phyloP scores from a whole-genome alignment of 2,113 vertebrate species.

The Dissostichus mawsoni region DNA sequence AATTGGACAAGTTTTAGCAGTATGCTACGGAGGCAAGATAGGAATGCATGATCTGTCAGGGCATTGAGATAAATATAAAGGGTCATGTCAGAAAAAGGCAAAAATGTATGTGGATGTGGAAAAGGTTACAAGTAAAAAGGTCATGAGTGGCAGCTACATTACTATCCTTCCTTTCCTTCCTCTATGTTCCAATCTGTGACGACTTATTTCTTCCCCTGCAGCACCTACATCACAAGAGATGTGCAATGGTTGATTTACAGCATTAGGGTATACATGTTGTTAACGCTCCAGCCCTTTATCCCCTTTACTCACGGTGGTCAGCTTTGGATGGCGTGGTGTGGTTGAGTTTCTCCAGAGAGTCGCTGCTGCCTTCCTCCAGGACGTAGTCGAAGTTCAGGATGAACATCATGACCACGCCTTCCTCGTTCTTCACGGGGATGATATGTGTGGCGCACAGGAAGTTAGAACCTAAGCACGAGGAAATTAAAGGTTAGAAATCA shows the following conservation, averaged over 20 bases:
- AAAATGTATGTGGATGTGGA: conserved; percentile 2
- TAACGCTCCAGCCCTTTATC: neutral
- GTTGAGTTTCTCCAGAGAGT: conserved; percentile 91
- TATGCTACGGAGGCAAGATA: neutral
- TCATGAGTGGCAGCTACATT: conserved; percentile 18
- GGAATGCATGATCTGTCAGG: too few relatives aligned
- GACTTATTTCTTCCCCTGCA: neutral
- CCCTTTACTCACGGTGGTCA: conserved; percentile 90
- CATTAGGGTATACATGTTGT: neutral
- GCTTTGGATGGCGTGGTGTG: conserved; percentile 90
- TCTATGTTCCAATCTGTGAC: neutral
- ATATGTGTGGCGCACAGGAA: conserved; percentile 97
- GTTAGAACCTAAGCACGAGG: conserved; percentile 87
- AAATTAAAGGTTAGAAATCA: conserved; percentile 47
- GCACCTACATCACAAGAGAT: neutral
- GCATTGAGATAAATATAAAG: too few relatives aligned
- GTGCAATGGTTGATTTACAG: neutral
- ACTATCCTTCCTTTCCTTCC: neutral
- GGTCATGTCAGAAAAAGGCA: neutral
- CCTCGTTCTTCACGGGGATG: conserved; percentile 99
- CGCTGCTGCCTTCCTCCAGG: conserved; percentile 88
- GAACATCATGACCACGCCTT: conserved; percentile 99
- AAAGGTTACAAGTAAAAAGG: conserved; percentile 40
- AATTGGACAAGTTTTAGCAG: neutral
- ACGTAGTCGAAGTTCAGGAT: conserved; percentile 97